phyloP scores from a whole-genome alignment of 2,888 invertebrate genomes.

The Drosophila conformis region DNA sequence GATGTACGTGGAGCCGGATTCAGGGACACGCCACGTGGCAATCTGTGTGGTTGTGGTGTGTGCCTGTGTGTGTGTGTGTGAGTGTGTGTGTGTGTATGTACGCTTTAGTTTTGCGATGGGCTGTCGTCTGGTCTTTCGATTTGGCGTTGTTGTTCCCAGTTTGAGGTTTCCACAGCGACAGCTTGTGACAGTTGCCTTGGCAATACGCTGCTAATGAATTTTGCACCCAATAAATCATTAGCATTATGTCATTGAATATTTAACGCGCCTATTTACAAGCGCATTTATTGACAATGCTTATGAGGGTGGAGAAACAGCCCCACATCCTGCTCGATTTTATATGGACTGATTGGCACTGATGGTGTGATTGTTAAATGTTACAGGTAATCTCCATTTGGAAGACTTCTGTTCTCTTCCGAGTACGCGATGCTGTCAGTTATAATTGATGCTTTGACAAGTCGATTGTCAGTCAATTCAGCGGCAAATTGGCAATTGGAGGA shows the following conservation, averaged over 20 bases:
- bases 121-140: constrained; percentile 25
- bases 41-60: background rate
- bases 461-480: constrained; percentile 71
- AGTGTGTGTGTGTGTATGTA: background rate
- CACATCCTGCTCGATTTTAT: background rate
- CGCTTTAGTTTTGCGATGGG: constrained; percentile 51
- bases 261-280: constrained; percentile 55
- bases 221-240: constrained; percentile 75
- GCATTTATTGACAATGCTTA: constrained; percentile 65
- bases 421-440: constrained; percentile 58
- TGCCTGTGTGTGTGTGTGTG: background rate
- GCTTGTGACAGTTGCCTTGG: constrained; percentile 58
- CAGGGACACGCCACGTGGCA: constrained; percentile 24
- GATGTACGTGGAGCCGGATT: background rate
- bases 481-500: constrained; percentile 1
- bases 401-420: background rate
- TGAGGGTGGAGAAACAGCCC: constrained; percentile 33
- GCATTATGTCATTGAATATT: constrained; percentile 72
- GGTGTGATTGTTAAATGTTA: constrained; percentile 21
- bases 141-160: constrained; percentile 20
- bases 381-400: constrained; percentile 49
- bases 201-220: constrained; percentile 68
- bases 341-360: background rate
- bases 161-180: constrained; percentile 44
- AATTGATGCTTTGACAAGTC: constrained; percentile 76